Evolutionary conservation across 2,797 vertebrate species (phyloP).

Genomic region (Urophycis tenuis): DNA sequence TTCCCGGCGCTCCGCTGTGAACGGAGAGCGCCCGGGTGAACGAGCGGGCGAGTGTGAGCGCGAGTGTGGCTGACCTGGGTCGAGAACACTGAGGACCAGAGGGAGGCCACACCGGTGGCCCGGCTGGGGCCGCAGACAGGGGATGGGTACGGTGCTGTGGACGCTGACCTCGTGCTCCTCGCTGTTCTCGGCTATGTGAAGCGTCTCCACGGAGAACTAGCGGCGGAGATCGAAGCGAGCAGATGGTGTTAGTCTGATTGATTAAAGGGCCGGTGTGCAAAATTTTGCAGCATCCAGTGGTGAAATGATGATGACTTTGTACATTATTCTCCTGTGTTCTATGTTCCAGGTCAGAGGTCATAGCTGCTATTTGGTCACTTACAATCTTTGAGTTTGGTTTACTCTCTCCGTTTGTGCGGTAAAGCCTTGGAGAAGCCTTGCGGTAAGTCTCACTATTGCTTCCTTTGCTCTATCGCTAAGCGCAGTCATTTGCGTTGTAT

Average conservation of each 20-base stretch:
- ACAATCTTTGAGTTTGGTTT: too few species aligned
- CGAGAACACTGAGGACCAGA: constrained; percentile 65
- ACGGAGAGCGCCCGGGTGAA: too few species aligned
- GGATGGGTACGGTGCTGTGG: constrained; percentile 75
- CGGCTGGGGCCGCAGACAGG: constrained; percentile 52
- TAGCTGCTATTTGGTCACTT: too few species aligned
- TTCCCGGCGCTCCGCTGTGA: too few species aligned
- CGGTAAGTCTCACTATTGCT: too few species aligned
- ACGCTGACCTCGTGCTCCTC: constrained; percentile 65
- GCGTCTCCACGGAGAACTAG: constrained; percentile 72
- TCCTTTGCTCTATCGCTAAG: not conserved
- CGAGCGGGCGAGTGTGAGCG: not conserved
- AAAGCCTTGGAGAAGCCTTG: too few species aligned
- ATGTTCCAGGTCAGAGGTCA: too few species aligned
- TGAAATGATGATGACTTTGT: too few species aligned
- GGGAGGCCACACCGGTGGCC: constrained; percentile 64
- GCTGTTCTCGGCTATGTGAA: constrained; percentile 72
- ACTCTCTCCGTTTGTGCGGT: too few species aligned
- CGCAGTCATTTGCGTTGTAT: too few species aligned
- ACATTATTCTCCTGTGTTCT: too few species aligned
- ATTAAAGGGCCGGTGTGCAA: not conserved
- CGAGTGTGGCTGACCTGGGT: constrained; percentile 65
- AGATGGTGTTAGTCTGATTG: not conserved
- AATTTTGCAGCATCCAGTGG: too few species aligned
- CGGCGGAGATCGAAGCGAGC: not conserved